Evolutionary conservation across 2,113 vertebrate genomes (phyloP).

Genomic region (Forbesichthys papilliferus): DNA sequence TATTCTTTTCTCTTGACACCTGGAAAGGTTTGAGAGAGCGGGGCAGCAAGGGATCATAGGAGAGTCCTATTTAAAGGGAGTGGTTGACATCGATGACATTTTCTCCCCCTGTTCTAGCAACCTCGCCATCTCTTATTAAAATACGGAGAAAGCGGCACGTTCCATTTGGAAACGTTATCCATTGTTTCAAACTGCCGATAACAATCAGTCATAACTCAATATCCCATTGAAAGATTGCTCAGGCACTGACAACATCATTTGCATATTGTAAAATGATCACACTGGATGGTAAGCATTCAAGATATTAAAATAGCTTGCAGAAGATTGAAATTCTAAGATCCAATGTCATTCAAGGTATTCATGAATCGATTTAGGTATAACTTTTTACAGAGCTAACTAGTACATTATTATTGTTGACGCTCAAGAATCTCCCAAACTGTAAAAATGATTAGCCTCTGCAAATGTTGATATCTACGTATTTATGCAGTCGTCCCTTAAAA

Average conservation of each 20-base stretch:
- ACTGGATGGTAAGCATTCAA: constrained; percentile 49
- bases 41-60: constrained; percentile 75
- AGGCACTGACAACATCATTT: constrained; percentile 54
- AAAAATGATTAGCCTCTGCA: constrained; percentile 33
- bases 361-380: constrained; percentile 39
- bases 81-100: constrained; percentile 85
- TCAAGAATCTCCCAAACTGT: constrained; percentile 24
- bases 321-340: constrained; percentile 59
- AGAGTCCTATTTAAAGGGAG: constrained; percentile 79
- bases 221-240: constrained; percentile 53
- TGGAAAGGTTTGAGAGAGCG: constrained; percentile 73
- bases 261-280: constrained; percentile 60
- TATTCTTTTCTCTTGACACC: constrained; percentile 72
- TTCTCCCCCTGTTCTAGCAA: constrained; percentile 63
- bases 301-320: constrained; percentile 66
- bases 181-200: constrained; percentile 64
- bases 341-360: constrained; percentile 45
- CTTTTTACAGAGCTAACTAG: constrained; percentile 24
- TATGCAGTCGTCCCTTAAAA: constrained; percentile 65
- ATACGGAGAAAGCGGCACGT: constrained; percentile 45
- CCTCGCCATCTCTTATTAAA: constrained; percentile 60
- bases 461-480: constrained; percentile 59
- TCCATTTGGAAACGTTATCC: constrained; percentile 49
- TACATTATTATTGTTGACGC: constrained; percentile 31
- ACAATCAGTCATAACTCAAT: constrained; percentile 69